These are phyloP conservation scores for Thamnaconus septentrionalis DNA, from an alignment of 2,113 vertebrate genomes.

Conservation along the genomic window DNA sequence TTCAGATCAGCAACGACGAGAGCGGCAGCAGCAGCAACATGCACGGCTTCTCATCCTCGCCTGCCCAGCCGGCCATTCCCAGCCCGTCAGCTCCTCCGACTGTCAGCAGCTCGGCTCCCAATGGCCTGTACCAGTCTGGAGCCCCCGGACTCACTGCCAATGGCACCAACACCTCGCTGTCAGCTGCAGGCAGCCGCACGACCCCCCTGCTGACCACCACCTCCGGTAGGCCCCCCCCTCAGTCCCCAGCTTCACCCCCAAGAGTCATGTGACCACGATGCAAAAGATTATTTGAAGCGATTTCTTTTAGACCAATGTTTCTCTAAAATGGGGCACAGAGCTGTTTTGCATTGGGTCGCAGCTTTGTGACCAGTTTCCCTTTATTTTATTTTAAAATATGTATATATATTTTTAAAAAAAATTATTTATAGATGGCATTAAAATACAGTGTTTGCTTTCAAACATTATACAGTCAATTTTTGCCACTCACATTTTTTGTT, in stretches of 20 bases:
- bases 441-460: too few species aligned
- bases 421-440: too few species aligned
- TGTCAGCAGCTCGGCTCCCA: constrained; percentile 75
- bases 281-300: background rate
- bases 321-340: background rate
- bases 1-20: constrained; percentile 74
- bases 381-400: too few species aligned
- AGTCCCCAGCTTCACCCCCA: background rate
- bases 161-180: constrained; percentile 74
- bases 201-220: constrained; percentile 82
- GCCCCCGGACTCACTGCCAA: constrained; percentile 80
- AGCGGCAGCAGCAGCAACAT: constrained; percentile 72
- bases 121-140: constrained; percentile 77
- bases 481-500: too few species aligned
- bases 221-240: constrained; percentile 73
- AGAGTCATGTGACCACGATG: too few species aligned
- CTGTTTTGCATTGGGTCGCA: too few species aligned
- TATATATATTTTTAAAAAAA: too few species aligned
- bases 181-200: constrained; percentile 75
- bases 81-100: constrained; percentile 49
- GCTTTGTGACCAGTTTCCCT: too few species aligned
- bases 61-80: constrained; percentile 60
- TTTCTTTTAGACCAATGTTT: background rate
- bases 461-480: too few species aligned
- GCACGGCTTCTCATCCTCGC: constrained; percentile 73